Evolutionary conservation across 2,113 vertebrate genomes (phyloP).

Genomic region (Callithrix jacchus): DNA sequence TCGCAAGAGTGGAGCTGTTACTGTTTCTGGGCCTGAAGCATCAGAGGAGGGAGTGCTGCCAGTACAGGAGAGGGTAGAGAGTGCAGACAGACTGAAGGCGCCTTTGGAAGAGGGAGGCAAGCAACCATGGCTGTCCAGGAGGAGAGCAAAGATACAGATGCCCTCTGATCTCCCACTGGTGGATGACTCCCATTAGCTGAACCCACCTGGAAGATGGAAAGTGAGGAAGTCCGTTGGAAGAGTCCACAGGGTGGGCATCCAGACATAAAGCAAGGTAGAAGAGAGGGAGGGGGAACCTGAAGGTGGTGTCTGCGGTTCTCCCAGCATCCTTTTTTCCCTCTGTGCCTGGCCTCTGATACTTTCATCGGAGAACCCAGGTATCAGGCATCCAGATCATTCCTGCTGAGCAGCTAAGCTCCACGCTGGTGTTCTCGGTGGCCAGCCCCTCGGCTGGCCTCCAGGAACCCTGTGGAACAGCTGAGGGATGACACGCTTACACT

Average conservation of each 20-base stretch:
- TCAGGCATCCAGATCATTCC: no score
- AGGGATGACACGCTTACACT: neutral
- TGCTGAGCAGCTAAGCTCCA: neutral
- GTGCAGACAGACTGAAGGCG: neutral
- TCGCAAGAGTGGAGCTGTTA: neutral
- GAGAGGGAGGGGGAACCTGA: neutral
- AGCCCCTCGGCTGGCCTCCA: neutral
- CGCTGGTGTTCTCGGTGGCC: neutral
- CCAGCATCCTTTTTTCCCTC: no score
- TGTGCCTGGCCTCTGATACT: fast-evolving
- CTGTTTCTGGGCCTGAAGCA: neutral
- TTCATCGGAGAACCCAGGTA: neutral
- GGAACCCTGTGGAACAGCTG: neutral
- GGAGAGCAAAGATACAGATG: fast-evolving
- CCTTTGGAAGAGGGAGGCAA: neutral
- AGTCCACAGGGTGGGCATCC: no score
- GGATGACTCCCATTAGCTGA: neutral
- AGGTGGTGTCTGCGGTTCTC: neutral
- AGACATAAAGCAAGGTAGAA: no score
- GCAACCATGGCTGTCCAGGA: fast-evolving
- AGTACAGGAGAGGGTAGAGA: neutral
- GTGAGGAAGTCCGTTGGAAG: neutral
- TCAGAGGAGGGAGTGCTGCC: neutral
- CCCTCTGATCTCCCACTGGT: neutral
- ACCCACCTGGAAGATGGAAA: neutral